Base-by-base conservation (phyloP, 2,797 vertebrate species). In the Luscinia megarhynchos region DNA sequence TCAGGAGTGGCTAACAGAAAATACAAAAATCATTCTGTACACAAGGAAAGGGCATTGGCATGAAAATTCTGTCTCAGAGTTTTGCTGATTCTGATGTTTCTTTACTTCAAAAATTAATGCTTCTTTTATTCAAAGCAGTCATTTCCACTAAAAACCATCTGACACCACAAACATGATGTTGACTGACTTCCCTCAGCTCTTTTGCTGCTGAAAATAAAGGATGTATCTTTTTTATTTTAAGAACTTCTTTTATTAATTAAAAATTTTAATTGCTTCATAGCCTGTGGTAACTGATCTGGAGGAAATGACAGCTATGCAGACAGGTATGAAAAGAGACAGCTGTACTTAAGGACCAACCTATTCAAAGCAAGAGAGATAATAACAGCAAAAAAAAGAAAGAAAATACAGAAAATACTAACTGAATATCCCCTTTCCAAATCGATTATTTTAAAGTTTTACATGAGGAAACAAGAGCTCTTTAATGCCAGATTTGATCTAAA, bases 401-500 rank as follows among this genome's bases (percentile, higher is more conserved):
- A 92, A 87, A 91, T 19, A 59, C 4, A 70, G 27, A 78, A 91
- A 93, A 91, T 32, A 53, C 4, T 50, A 19, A 26, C 26, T 78
- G 85, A 80, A 66, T 81, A 95, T 40, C 29, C 30, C 34, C 41
- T 62, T 84, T 92, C 73, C 83, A 66, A 87, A 73, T 2, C 77
- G 61, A 76, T 55, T 40, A 61, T 75, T 63, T 91, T 82, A n/a
- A 92, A 78, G 68, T 84, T 75, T 69, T 78, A 89, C 48, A 70
- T 13, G 19, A 92, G 57, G 54, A 74, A 85, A 72, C 43, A 93
- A 61, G 51, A 94, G 30, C 34, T 91, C 26, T 91, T 92, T 70
- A 96, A 80, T n/a, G 32, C 67, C 53, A 76, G 66, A 84, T 55
- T 19, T 59, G 40, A 92, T 74, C 30, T 81, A 69, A 95, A 78